A percentile compares a stretch with the other conserved stretches of the same genome.
phyloP scores from a whole-genome alignment of 1,140 invertebrate genomes.

The Philopotamus ludificatus region DNA sequence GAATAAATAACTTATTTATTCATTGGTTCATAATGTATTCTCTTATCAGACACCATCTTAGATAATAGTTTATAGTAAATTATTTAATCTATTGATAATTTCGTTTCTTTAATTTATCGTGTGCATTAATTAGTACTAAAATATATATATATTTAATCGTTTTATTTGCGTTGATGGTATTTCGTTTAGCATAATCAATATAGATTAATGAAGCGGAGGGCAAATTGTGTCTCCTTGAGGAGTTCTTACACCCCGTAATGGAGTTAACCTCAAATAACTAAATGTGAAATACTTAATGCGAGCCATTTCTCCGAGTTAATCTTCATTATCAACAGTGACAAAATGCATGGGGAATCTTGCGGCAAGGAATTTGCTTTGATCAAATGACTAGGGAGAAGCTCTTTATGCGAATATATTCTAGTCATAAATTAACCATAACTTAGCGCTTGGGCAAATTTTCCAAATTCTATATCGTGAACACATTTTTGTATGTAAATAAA shows the following conservation, averaged over 20 bases:
- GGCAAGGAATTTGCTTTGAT: slow-evolving; percentile 8
- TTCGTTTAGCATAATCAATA: not conserved
- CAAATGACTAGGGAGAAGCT: not conserved
- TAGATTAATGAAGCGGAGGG: not conserved
- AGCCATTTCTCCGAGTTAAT: not conserved
- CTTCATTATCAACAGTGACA: slow-evolving; percentile 10
- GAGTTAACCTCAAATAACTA: not conserved
- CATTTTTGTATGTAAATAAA: no score
- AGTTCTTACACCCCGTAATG: not conserved
- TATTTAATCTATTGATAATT: no score
- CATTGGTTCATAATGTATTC: no score
- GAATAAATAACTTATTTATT: no score
- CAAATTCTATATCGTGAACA: no score
- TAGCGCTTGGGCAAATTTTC: no score
- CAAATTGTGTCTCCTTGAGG: not conserved
- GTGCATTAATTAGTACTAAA: no score
- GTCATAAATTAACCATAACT: not conserved
- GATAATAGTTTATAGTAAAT: no score
- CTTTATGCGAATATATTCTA: not conserved
- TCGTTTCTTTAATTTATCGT: no score
- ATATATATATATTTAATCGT: no score
- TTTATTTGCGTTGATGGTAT: no score
- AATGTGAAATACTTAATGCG: not conserved
- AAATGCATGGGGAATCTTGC: not conserved
- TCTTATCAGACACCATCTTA: no score